These are phyloP conservation scores for Sminthurinus aureus DNA, from an alignment of 2,888 invertebrate species.

Conservation along the genomic window DNA sequence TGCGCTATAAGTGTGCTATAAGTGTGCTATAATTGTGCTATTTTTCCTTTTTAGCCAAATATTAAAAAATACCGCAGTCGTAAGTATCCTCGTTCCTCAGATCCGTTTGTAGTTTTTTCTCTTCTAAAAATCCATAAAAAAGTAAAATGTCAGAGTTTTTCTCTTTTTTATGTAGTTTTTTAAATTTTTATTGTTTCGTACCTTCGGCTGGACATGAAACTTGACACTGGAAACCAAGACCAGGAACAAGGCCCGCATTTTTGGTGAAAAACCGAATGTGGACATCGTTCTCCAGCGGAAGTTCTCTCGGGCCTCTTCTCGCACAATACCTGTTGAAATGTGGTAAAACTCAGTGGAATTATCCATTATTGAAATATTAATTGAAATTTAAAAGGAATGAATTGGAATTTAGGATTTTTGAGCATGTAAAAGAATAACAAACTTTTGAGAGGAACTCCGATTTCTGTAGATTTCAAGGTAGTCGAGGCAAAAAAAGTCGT, in stretches of 20 bases:
- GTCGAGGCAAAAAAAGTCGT: constrained; percentile 54
- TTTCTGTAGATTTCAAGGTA: constrained; percentile 45
- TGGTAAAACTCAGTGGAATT: neutral
- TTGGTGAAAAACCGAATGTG: constrained; percentile 13
- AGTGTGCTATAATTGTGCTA: no score
- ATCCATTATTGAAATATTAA: no score
- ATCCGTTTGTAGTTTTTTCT: no score
- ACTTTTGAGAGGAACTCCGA: neutral
- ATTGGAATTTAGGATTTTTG: no score
- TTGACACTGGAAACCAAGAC: constrained; percentile 29
- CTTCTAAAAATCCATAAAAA: no score
- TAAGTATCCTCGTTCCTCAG: neutral
- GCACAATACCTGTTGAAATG: constrained; percentile 23
- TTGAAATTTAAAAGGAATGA: neutral
- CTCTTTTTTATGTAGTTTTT: no score
- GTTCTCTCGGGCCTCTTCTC: neutral
- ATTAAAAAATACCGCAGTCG: neutral
- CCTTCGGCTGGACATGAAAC: constrained; percentile 11
- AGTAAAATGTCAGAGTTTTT: no score
- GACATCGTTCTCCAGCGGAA: neutral
- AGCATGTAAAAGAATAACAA: no score
- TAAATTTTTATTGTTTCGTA: no score
- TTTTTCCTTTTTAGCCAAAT: no score
- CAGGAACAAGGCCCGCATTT: constrained; percentile 1
- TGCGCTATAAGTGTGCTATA: no score